These are phyloP conservation scores for Fundulus diaphanus DNA, from an alignment of 2,797 vertebrate species.

Conservation along the genomic window DNA sequence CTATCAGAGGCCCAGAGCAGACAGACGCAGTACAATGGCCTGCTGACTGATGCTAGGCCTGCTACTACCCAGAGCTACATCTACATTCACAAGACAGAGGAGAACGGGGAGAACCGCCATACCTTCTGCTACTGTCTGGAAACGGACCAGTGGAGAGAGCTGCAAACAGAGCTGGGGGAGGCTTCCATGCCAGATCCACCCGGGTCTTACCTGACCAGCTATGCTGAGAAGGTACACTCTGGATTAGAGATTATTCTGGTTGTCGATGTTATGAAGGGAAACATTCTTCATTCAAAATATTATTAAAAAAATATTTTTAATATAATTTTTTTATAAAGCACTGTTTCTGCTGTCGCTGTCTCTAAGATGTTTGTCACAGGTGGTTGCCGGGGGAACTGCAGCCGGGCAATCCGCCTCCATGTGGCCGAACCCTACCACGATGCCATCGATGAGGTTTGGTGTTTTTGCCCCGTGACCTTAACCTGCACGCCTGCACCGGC, in stretches of 20 bases:
- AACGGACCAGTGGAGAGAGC: conserved; percentile 89
- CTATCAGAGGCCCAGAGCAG: conserved; percentile 81
- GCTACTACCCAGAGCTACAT: conserved; percentile 94
- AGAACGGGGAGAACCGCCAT: conserved; percentile 84
- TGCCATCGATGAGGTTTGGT: conserved; percentile 93
- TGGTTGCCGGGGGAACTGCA: conserved; percentile 91
- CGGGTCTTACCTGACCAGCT: conserved; percentile 90
- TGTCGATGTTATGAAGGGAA: not conserved
- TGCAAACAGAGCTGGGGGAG: conserved; percentile 66
- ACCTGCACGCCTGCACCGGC: conserved; percentile 83
- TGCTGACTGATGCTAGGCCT: conserved; percentile 90
- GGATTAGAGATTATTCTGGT: not conserved
- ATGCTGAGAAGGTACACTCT: conserved; percentile 86
- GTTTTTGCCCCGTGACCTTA: conserved; percentile 89
- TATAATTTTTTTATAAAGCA: not conserved
- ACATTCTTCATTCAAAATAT: too few species aligned
- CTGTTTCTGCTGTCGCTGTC: not conserved
- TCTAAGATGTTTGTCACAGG: conserved; percentile 90
- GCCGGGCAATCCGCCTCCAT: conserved; percentile 88
- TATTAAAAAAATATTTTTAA: too few species aligned
- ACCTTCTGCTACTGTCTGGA: conserved; percentile 94
- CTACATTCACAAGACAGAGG: conserved; percentile 95
- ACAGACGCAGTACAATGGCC: conserved; percentile 81
- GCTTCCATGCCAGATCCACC: conserved; percentile 86
- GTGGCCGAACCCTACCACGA: conserved; percentile 89